Percentiles rank a stretch among this genome's conserved stretches.
phyloP scores from a whole-genome alignment of 2,113 vertebrate species.

The Anarhynchus alexandrinus region DNA sequence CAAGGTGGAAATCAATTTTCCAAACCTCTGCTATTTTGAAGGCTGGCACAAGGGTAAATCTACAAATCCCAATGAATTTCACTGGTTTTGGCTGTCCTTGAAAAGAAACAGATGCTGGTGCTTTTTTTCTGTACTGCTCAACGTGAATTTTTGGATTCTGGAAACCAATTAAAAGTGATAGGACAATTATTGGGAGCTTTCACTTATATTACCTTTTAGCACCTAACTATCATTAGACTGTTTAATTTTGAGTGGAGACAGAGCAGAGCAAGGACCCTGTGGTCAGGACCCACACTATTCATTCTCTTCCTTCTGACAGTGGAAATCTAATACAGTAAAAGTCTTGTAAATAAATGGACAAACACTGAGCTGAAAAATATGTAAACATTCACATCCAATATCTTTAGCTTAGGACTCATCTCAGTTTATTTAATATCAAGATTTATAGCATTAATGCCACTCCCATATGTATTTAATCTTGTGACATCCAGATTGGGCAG shows the following conservation, averaged over 20 bases:
- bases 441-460: neutral
- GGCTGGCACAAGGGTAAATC: neutral
- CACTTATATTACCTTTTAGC: neutral
- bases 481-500: neutral
- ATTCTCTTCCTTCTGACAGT: neutral
- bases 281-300: neutral
- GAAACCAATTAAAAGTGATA: neutral
- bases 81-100: neutral
- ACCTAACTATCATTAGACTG: neutral
- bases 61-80: neutral
- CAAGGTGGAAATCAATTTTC: conserved; percentile 9
- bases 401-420: neutral
- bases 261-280: neutral
- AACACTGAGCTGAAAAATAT: neutral
- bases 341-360: neutral
- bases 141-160: neutral
- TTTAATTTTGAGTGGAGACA: neutral
- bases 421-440: neutral
- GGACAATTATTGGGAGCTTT: neutral
- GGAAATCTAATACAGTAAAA: neutral
- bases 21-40: neutral
- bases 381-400: neutral
- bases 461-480: neutral
- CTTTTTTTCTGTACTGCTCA: neutral
- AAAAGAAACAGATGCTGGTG: conserved; percentile 6